Evolutionary conservation across 1,140 invertebrate genomes (phyloP).

Genomic region (Nymphalis io): DNA sequence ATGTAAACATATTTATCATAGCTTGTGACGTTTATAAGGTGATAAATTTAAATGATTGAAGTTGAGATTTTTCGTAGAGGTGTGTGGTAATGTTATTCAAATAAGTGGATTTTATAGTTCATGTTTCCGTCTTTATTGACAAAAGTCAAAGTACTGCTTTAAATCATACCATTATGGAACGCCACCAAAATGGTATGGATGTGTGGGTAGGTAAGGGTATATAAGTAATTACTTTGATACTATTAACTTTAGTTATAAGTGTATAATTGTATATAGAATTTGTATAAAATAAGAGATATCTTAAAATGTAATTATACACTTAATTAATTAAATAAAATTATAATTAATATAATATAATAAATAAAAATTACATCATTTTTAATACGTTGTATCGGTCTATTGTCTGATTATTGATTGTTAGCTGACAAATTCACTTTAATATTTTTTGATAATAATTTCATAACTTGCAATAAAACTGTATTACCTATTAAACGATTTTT

Average conservation of each 20-base stretch:
- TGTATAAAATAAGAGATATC: too few relatives aligned
- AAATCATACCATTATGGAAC: slow-evolving; percentile 78
- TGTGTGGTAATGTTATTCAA: slow-evolving; percentile 43
- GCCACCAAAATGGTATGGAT: slow-evolving; percentile 81
- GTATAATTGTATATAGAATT: background rate
- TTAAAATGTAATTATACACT: too few relatives aligned
- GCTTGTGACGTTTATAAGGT: slow-evolving; percentile 64
- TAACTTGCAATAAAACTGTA: too few relatives aligned
- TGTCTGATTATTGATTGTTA: too few relatives aligned
- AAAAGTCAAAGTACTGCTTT: slow-evolving; percentile 46
- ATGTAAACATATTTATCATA: slow-evolving; percentile 73
- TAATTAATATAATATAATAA: too few relatives aligned
- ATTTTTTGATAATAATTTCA: too few relatives aligned
- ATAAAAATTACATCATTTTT: too few relatives aligned
- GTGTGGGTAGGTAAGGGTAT: slow-evolving; percentile 82
- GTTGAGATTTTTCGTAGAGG: slow-evolving; percentile 39
- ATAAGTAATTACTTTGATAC: slow-evolving; percentile 56
- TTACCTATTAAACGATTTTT: too few relatives aligned
- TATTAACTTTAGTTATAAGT: slow-evolving; percentile 25
- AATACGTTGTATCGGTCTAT: too few relatives aligned
- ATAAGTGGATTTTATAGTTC: slow-evolving; percentile 45
- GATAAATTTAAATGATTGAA: slow-evolving; percentile 53
- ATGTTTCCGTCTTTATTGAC: slow-evolving; percentile 34
- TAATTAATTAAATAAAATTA: too few relatives aligned
- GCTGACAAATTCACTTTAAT: too few relatives aligned